Evolutionary conservation across 2,113 vertebrate species (phyloP), one percentile per base, ranked within the genome.

Genomic region (Neoarius graeffei): DNA sequence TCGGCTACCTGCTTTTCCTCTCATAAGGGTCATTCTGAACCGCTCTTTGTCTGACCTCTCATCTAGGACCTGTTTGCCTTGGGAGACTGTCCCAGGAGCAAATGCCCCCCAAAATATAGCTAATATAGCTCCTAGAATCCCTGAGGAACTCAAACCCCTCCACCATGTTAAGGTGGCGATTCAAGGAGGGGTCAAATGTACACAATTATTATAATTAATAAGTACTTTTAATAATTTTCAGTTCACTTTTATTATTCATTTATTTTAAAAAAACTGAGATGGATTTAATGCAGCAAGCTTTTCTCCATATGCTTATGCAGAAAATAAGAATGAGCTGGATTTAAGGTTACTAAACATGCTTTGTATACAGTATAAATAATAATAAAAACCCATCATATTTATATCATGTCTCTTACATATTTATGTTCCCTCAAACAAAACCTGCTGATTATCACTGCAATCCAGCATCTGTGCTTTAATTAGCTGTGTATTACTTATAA

Each of bases 401-500:
- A 27, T 30, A 25, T n/a, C 10, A 4, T 54, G 50, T n/a, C 13
- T 52, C 11, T 50, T 77, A 54, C 25, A 54, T 2, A 3, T 79
- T 79, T 17, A 1, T 27, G 25, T 20, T 80, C 25, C 56, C 7
- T 57, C 52, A 80, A 27, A 27, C n/a, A 80, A 80, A 56, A 6
- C 11, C 50, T n/a, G 35, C 73, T 81, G 42, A 84, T 87, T 57
- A 54, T 25, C 64, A 89, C 25, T 90, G 84, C 86, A 93, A 90
- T 82, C 85, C 76, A 91, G 87, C 90, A 92, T 91, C 89, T 89
- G 81, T 91, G 93, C 90, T 93, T 93, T 92, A 95, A 93, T 91
- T 90, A 92, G 90, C 87, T 86, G 23, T 54, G 89, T 82, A 93
- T 95, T 94, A 93, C 89, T 92, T 93, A 94, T 93, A 93, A 95